phyloP scores from a whole-genome alignment of 2,797 vertebrate genomes.

The Typhlichthys eigenmanni region DNA sequence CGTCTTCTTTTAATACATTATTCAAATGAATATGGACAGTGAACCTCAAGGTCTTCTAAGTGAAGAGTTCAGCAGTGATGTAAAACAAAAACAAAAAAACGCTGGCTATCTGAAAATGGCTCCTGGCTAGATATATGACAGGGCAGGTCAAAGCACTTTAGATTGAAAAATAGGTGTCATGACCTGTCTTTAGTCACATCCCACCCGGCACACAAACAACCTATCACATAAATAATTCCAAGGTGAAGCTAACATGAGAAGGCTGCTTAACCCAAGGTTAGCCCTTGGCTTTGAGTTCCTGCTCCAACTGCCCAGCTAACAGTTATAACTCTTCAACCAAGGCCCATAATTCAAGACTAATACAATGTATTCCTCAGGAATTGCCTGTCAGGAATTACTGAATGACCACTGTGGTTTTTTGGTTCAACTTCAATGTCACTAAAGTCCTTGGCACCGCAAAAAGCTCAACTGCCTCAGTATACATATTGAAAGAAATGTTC shows the following conservation, averaged over 20 bases:
- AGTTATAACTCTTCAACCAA: conserved; percentile 38
- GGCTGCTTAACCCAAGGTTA: conserved; percentile 58
- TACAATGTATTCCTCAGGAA: conserved; percentile 39
- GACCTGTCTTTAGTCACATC: conserved; percentile 39
- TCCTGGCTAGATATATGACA: neutral
- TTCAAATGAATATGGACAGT: neutral
- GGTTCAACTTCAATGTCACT: neutral
- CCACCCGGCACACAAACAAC: conserved; percentile 48
- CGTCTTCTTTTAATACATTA: no score
- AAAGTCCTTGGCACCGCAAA: neutral
- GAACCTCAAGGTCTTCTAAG: neutral
- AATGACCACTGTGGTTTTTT: conserved; percentile 8
- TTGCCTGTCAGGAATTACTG: conserved; percentile 21
- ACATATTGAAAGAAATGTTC: neutral
- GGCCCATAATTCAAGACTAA: conserved; percentile 50
- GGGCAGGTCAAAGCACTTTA: conserved; percentile 19
- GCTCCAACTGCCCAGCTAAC: conserved; percentile 31
- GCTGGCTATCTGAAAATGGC: neutral
- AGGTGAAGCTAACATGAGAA: conserved; percentile 45
- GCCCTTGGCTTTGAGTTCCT: conserved; percentile 46
- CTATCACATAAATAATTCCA: conserved; percentile 48
- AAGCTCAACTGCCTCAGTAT: neutral
- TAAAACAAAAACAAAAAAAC: neutral
- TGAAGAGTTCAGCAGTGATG: conserved; percentile 4
- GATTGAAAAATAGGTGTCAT: conserved; percentile 49